Evolutionary conservation across 2,797 vertebrate genomes (phyloP).

Genomic region (Peromyscus nudipes): DNA sequence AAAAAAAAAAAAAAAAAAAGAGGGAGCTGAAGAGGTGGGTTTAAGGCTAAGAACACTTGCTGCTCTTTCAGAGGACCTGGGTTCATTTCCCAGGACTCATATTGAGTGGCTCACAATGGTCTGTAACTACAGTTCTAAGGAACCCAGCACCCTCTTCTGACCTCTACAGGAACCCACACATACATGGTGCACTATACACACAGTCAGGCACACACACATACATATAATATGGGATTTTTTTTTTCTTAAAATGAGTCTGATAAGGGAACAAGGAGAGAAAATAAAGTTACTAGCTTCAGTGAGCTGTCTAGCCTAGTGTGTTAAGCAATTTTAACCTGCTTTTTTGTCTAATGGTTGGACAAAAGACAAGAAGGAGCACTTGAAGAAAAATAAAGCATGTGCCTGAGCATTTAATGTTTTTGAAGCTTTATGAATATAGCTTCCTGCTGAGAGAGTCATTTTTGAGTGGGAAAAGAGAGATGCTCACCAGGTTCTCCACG

Average conservation of each 20-base stretch:
- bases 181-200: neutral
- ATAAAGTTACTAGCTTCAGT: neutral
- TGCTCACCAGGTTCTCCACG: neutral
- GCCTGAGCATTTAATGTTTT: constrained; percentile 45
- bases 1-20: neutral
- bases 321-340: neutral
- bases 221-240: neutral
- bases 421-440: constrained; percentile 54
- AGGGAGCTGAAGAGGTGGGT: neutral
- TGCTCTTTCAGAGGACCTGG: neutral
- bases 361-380: neutral
- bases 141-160: neutral
- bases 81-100: neutral
- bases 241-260: too few species aligned
- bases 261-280: neutral
- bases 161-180: neutral
- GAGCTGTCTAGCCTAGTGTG: neutral
- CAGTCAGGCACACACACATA: neutral
- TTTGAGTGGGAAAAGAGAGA: constrained; percentile 40
- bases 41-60: neutral
- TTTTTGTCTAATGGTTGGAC: constrained; percentile 32
- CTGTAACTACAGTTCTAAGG: neutral
- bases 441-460: constrained; percentile 23
- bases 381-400: neutral
- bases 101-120: neutral